Base-by-base conservation (phyloP, 2,888 invertebrate species). In the Leucophora obtusa region DNA sequence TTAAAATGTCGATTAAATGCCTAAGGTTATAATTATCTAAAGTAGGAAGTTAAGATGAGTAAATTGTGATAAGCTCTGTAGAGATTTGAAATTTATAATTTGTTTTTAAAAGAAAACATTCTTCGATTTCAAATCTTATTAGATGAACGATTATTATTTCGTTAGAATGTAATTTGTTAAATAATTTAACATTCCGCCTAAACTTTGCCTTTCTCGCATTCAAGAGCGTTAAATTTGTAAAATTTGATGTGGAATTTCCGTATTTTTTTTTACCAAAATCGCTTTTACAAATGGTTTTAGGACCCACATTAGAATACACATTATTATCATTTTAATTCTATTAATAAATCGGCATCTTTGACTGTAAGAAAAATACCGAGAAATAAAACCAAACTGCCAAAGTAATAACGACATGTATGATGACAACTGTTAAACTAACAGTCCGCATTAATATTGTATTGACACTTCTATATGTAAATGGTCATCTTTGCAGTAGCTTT, bases 291-390 rank as follows among this genome's bases (percentile, higher is more conserved):
- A 47, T 47, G n/a, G 1, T 6, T n/a, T n/a, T 47, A 47, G 43
- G n/a, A 6, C n/a, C n/a, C n/a, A 47, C 66, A 56, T 43, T 66
- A 43, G 15, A 33, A 35, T 43, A 24, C 21, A 54, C 54, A 66
- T 66, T 66, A 66, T 66, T 54, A 56, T 33, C 66, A 56, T 54
- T 56, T 54, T 66, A 38, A 15, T 56, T 66, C 66, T 54, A 66
- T 66, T 66, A 54, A 66, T 66, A 66, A 66, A 54, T 66, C 66
- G 66, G 66, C 66, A 38, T 66, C 66, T 66, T 66, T 66, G 54
- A 11, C 60, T 11, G 38, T 53, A 66, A 14, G 53, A 17, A 53
- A 66, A 53, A 17, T 33, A 8, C 11, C 2, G 11, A 38, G 11
- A 38, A 38, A 47, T 47, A 47, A 47, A 47, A 47, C n/a, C 54